Conservation (phyloP, 2,888 invertebrate genomes). For the Syritta pipiens region DNA sequence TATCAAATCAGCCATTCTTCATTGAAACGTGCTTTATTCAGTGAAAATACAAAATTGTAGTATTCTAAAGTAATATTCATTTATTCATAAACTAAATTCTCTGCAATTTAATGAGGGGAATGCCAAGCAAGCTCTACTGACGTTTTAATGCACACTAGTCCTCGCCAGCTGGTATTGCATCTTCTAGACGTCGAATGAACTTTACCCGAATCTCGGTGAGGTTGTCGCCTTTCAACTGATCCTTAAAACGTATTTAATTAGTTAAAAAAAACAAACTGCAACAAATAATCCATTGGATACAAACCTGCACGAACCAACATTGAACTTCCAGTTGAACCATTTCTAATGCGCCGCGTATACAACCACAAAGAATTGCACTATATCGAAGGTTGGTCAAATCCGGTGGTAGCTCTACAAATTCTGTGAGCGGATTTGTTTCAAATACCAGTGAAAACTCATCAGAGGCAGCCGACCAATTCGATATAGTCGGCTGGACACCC, state of each 20-base stretch:
- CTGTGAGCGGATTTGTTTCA: slow-evolving; percentile 96
- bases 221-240: slow-evolving; percentile 96
- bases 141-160: slow-evolving; percentile 82
- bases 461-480: slow-evolving; percentile 95
- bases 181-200: slow-evolving; percentile 96
- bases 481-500: slow-evolving; percentile 94
- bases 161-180: slow-evolving; percentile 98
- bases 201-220: slow-evolving; percentile 96
- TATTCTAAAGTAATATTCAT: slow-evolving; percentile 15
- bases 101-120: slow-evolving; percentile 40
- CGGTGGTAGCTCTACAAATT: slow-evolving; percentile 97
- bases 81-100: slow-evolving; percentile 41
- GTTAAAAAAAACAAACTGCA: not conserved
- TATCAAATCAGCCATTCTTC: too few species aligned
- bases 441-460: slow-evolving; percentile 98
- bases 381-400: slow-evolving; percentile 91
- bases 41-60: too few species aligned
- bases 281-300: slow-evolving; percentile 9
- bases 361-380: slow-evolving; percentile 94
- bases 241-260: slow-evolving; percentile 81
- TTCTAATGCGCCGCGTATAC: slow-evolving; percentile 95
- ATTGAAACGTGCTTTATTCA: too few species aligned
- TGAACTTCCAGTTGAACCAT: slow-evolving; percentile 99
- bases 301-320: slow-evolving; percentile 92
- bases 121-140: slow-evolving; percentile 19